Evolutionary conservation across 2,113 vertebrate genomes (phyloP).

Genomic region (Microcebus tavaratra): DNA sequence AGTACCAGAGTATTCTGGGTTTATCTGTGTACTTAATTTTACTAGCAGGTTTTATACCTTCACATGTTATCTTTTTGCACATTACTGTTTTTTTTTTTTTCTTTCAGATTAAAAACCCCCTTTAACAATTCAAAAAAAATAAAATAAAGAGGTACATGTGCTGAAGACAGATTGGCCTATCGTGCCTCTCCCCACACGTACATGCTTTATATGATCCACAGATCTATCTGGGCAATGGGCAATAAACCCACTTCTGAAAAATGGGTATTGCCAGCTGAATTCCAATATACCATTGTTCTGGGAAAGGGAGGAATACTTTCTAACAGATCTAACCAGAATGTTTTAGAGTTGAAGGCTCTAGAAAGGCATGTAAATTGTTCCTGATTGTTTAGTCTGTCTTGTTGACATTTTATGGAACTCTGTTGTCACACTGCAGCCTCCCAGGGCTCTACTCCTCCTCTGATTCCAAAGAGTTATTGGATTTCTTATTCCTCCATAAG

Average conservation of each 20-base stretch:
- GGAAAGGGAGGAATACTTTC: not conserved
- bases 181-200: not conserved
- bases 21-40: no score
- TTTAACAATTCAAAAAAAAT: no score
- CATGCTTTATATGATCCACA: no score
- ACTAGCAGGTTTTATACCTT: no score
- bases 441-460: not conserved
- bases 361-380: not conserved
- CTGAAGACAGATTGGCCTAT: fast-evolving
- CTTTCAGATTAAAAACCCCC: no score
- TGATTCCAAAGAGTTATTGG: not conserved
- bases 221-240: not conserved
- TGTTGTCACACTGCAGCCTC: not conserved
- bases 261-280: not conserved
- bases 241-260: not conserved
- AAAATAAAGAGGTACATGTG: not conserved
- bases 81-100: no score
- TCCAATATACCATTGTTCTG: not conserved
- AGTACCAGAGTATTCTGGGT: no score
- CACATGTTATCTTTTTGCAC: no score
- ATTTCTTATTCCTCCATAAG: not conserved
- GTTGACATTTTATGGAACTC: not conserved
- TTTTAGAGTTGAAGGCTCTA: not conserved
- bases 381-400: not conserved
- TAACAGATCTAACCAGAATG: not conserved